Conservation (phyloP, 2,888 invertebrate species). For the Eupeodes luniger region DNA sequence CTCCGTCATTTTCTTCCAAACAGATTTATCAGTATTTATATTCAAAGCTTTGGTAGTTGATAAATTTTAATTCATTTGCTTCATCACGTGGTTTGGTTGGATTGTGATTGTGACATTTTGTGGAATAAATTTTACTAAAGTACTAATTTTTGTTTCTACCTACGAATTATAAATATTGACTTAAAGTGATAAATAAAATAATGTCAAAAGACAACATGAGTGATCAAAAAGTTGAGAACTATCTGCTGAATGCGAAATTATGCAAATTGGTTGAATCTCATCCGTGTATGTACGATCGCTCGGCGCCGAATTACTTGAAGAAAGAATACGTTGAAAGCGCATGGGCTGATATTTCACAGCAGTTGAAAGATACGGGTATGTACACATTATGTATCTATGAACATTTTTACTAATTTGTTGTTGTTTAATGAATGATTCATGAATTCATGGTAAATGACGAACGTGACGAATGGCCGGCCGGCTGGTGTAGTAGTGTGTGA, state of each 20-base stretch:
- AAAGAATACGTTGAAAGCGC: constrained; percentile 81
- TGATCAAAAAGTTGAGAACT: constrained; percentile 79
- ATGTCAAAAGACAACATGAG: constrained; percentile 52
- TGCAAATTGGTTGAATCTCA: constrained; percentile 80
- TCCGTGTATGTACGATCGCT: constrained; percentile 82
- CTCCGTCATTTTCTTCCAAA: not conserved
- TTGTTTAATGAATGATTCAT: not conserved
- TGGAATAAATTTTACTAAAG: not conserved
- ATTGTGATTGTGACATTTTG: no score
- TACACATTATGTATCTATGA: constrained; percentile 18
- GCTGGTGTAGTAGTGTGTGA: not conserved
- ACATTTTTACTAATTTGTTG: not conserved
- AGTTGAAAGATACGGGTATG: constrained; percentile 81
- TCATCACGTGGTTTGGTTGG: constrained; percentile 36
- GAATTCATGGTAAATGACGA: no score
- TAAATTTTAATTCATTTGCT: constrained; percentile 48
- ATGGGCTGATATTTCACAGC: constrained; percentile 81
- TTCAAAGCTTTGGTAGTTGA: no score
- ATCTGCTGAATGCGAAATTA: constrained; percentile 79
- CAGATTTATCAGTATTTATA: no score
- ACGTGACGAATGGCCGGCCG: no score
- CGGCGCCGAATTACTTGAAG: constrained; percentile 79
- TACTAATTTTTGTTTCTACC: not conserved
- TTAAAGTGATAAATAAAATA: not conserved
- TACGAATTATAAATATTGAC: not conserved